These are phyloP conservation scores for Mallotus villosus DNA, from an alignment of 2,797 vertebrate genomes.

Conservation along the genomic window DNA sequence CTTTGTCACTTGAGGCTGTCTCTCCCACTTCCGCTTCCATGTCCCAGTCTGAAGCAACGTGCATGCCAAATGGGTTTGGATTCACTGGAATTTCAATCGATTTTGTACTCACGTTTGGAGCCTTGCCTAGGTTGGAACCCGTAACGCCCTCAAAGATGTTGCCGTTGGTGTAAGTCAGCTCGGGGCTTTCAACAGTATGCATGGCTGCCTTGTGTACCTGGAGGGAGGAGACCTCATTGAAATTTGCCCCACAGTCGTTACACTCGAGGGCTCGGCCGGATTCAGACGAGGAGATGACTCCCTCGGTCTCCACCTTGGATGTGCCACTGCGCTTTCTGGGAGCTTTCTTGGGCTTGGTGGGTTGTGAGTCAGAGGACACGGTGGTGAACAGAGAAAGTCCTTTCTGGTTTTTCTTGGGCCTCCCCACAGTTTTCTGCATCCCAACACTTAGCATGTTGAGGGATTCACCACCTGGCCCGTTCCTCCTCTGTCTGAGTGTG, in stretches of 20 bases:
- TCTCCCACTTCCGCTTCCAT: slow-evolving; percentile 72
- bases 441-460: slow-evolving; percentile 22
- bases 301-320: slow-evolving; percentile 69
- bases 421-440: slow-evolving; percentile 58
- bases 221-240: slow-evolving; percentile 71
- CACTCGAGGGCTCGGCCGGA: slow-evolving; percentile 73
- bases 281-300: slow-evolving; percentile 66
- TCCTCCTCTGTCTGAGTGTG: slow-evolving; percentile 19
- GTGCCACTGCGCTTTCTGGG: slow-evolving; percentile 73
- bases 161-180: slow-evolving; percentile 66
- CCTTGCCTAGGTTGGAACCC: slow-evolving; percentile 50
- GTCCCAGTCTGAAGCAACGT: slow-evolving; percentile 73
- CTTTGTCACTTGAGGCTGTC: slow-evolving; percentile 62
- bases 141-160: slow-evolving; percentile 71
- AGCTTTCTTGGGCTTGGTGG: slow-evolving; percentile 60
- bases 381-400: slow-evolving; percentile 45
- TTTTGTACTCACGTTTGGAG: slow-evolving; percentile 49
- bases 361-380: slow-evolving; percentile 28
- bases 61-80: slow-evolving; percentile 50
- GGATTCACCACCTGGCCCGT: slow-evolving; percentile 21
- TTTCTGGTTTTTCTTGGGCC: slow-evolving; percentile 62
- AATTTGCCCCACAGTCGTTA: slow-evolving; percentile 74
- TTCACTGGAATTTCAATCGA: slow-evolving; percentile 25
- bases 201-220: slow-evolving; percentile 73
- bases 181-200: slow-evolving; percentile 68